Evolutionary conservation across 2,797 vertebrate species (phyloP), one percentile per base, ranked within the genome.

Genomic region (Enteromius thamalakanensis): DNA sequence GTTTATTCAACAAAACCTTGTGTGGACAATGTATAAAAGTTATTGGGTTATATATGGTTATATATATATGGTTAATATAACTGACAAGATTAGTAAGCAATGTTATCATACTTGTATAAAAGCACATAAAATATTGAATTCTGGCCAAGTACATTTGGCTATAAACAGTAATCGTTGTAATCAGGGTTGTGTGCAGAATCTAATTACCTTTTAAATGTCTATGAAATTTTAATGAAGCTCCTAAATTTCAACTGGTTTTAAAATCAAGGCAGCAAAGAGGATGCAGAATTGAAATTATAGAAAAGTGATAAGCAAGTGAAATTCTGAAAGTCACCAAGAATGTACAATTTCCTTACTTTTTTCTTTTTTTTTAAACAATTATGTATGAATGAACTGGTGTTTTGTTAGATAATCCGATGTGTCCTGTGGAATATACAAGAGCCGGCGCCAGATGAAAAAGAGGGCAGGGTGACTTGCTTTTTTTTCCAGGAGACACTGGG

Each of bases 381-480:
- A 37, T 80, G 17, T 23, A 34, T 47, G 3, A 64, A 34, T 10
- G 29, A 65, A 12, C 69, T 74, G 21, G 19, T 65, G 4, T 62
- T 42, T 26, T 17, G 21, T 37, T 51, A 29, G 19, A 74, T 26
- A 26, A 12, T 65, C 23, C 6, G 26, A 11, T 19, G 40, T 45
- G 8, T 19, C 19, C 15, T 47, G n/a, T 79, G 5, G 15, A 17
- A 62, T 80, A 26, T 32, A 92, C n/a, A 89, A 88, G 93, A 86
- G 67, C 65, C 91, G 83, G 92, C 88, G 87, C 92, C 91, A 85
- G 4, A 87, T 78, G 90, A 91, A 86, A 88, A 92, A 89, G 83
- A 90, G 92, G 86, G 84, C 86, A 90, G 92, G 90, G 89, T 69
- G 64, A 91, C 91, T 53, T 86, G 87, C 0, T 88, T 86, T 14